Base-by-base conservation (phyloP, 2,888 invertebrate species). In the Brachylomia viminalis region DNA sequence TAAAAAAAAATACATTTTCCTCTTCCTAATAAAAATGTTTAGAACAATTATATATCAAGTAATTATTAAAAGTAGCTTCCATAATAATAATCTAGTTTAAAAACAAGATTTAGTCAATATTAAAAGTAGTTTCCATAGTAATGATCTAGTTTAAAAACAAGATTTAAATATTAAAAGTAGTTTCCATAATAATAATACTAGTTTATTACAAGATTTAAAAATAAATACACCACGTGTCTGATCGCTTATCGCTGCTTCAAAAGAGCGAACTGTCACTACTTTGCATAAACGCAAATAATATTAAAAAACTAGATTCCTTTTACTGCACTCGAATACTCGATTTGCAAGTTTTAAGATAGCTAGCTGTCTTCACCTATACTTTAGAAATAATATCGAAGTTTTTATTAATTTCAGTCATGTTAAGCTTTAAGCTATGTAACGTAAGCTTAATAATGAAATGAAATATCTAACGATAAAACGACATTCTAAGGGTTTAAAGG, bases 191-290 rank as follows among this genome's bases (percentile, higher is more conserved):
- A 75, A 30, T 11, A 74, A 47, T 42, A n/a, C 33, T 20, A 30
- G 72, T n/a, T 30, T 6, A 27, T 20, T 6, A 56, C 49, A 33
- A 64, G 42, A 17, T 64, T 45, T 65, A 59, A 69, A 82, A 49
- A 65, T 47, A 49, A 64, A 68, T 8, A 67, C 61, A n/a, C n/a
- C n/a, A n/a, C n/a, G 20, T 13, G 47, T 30, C 20, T 38, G 66
- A n/a, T 67, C 38, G n/a, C 66, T 17, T 79, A 52, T 56, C 15
- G 23, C 52, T 61, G 49, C 6, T 59, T 68, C 20, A 58, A 82
- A 80, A 82, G 42, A 65, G 49, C 54, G 61, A 78, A 81, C 49
- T 72, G 72, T 79, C 59, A 72, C 67, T 47, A 15, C 54, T 83
- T 83, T 83, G 59, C 79, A 72, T 83, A 80, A 64, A 77, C 42